phyloP scores from a whole-genome alignment of 2,888 invertebrate species.

The Ptychoptera contaminata region DNA sequence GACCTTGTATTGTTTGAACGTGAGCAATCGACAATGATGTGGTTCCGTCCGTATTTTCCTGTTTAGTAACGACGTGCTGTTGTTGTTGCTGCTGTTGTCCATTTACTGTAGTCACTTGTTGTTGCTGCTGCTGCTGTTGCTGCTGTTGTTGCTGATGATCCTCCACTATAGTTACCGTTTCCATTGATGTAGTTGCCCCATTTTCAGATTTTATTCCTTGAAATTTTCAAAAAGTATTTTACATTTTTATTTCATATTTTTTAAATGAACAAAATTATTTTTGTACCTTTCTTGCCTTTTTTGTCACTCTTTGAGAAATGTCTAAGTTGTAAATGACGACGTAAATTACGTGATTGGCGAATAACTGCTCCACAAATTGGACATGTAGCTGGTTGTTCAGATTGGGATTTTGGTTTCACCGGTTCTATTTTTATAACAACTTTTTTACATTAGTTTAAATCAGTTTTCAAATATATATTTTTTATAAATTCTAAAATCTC shows the following conservation, averaged over 20 bases:
- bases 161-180: conserved; percentile 14
- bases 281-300: conserved; percentile 31
- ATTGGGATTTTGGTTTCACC: conserved; percentile 31
- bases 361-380: conserved; percentile 42
- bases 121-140: conserved; percentile 19
- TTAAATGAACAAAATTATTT: no score
- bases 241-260: no score
- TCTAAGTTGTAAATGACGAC: conserved; percentile 36
- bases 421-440: no score
- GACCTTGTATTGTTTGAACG: conserved; percentile 31
- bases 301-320: conserved; percentile 32
- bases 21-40: conserved; percentile 30
- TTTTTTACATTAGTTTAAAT: no score
- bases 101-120: conserved; percentile 9
- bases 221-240: no score
- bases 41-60: conserved; percentile 30
- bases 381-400: conserved; percentile 43
- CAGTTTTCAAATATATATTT: no score
- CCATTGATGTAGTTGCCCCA: conserved; percentile 22
- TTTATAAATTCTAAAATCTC: no score
- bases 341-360: conserved; percentile 40
- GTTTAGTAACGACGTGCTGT: conserved; percentile 26
- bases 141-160: conserved; percentile 18
- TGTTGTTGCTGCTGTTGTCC: conserved; percentile 4
- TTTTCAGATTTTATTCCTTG: conserved; percentile 1